phyloP scores from a whole-genome alignment of 2,113 vertebrate species.

The Coryphaenoides rupestris region DNA sequence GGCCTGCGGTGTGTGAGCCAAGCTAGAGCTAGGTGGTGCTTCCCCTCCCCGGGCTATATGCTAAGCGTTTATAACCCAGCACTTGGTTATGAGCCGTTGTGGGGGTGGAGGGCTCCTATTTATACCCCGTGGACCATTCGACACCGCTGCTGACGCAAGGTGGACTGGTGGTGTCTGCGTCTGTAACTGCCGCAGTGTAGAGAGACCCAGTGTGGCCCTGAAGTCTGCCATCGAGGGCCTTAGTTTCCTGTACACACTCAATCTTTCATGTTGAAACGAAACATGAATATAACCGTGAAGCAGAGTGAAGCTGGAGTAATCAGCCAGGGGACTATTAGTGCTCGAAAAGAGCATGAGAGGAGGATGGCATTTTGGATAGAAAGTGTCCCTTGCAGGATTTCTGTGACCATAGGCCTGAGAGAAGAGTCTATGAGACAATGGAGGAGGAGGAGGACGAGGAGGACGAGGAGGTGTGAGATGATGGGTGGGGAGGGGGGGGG shows the following conservation, averaged over 20 bases:
- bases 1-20: conserved; percentile 42
- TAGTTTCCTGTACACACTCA: too few relatives aligned
- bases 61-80: conserved; percentile 53
- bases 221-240: too few relatives aligned
- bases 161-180: conserved; percentile 31
- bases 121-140: conserved; percentile 67
- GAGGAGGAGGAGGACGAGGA: background rate
- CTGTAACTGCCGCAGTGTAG: background rate
- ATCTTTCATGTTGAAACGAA: too few relatives aligned
- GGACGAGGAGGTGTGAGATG: conserved; percentile 7
- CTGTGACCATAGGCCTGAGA: conserved; percentile 42
- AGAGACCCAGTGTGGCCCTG: background rate
- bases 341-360: background rate
- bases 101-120: conserved; percentile 48
- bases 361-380: background rate
- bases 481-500: conserved; percentile 6
- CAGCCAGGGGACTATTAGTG: too few relatives aligned
- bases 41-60: conserved; percentile 57
- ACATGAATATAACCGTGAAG: too few relatives aligned
- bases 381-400: conserved; percentile 15
- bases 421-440: conserved; percentile 15
- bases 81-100: conserved; percentile 62
- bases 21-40: conserved; percentile 56
- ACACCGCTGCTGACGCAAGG: conserved; percentile 72
- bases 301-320: too few relatives aligned